Base-by-base conservation (phyloP, 2,888 invertebrate species). In the Amblyjoppa fuscipennis region DNA sequence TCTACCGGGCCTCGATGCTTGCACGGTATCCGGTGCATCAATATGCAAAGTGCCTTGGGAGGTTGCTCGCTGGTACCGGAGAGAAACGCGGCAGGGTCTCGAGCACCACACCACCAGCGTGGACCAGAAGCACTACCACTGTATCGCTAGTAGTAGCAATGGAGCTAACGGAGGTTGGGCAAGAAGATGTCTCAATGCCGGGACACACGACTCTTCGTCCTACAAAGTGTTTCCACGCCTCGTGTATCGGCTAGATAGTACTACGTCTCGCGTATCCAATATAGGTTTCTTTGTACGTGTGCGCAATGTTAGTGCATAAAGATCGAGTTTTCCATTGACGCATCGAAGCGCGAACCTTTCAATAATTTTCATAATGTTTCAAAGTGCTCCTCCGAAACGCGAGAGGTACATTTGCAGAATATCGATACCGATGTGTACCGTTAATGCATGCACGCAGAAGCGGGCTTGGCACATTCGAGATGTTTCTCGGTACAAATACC, bases 11-110 rank as follows among this genome's bases (percentile, higher is more conserved):
- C 82, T 82, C 85, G 87, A 84, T 78, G 83, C 83, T 78, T 81
- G 78, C 86, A 87, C 88, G 82, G 85, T 81, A 88, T 88, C 68
- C 87, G 68, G 81, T 84, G 87, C 89, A 90, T 90, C 90, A 90
- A 89, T 90, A 89, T 91, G 90, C 89, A 90, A 89, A 91, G 89
- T 90, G 89, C 88, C 88, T 86, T 77, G 80, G 83, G 69, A 80
- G 82, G 66, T 56, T 56, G 69, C 59, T 71, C 11, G 71, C 74
- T 61, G 28, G 20, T 16, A 53, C 74, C 61, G 53, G 41, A 31
- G 45, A 78, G 80, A 73, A 73, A 78, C 75, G 59, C 41, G 56
- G 56, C 34, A 6, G 53, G 77, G 66, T 56, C 74, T 85, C 66
- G 66, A 80, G 83, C 38, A 73, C 83, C 76, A 74, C 76, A 74